Base-by-base conservation (phyloP, 2,797 vertebrate genomes). In the Cyprinodon diabolis region DNA sequence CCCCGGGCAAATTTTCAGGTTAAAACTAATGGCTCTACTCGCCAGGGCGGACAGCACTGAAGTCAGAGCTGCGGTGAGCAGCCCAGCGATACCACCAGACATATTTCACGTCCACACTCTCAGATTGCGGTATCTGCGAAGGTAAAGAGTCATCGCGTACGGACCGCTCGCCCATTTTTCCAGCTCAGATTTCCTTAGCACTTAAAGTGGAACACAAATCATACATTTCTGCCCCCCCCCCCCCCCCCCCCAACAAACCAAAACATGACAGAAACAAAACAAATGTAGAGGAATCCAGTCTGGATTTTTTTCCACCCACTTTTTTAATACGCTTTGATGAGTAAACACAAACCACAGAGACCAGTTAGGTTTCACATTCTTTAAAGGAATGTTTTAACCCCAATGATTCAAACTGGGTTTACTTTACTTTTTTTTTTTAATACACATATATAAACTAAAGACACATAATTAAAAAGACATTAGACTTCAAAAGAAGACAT, bases 21-120 rank as follows among this genome's bases (percentile, higher is more conserved):
- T 89, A 87, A 63, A 92, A 91, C 84, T 91, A 86, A 92, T 91
- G 89, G 89, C 90, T 83, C 81, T 78, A 30, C 83, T 76, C 1
- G 68, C 81, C 84, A 45, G 67, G 71, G 77, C 87, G 88, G 83
- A 85, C 81, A 84, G 81, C 86, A 79, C 78, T 9, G 74, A 86
- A 91, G 76, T 83, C 84, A 45, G 74, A 86, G 21, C 71, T 81
- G 52, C 2, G 25, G 79, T 66, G 84, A 82, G 82, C 85, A 86
- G 72, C 4, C 43, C 14, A 11, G 72, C 77, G 84, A 83, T 48
- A 80, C 77, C 68, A 82, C 63, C 49, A 71, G 75, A 86, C 72
- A 87, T 76, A 74, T 81, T 89, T 84, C 66, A 82, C 69, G 63
- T 63, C 65, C 74, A 81, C 40, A 13, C 58, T 83, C 70, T 35